These are phyloP conservation scores for Sebastiscus albofasciatus DNA, from an alignment of 2,797 vertebrate genomes.

Conservation along the genomic window DNA sequence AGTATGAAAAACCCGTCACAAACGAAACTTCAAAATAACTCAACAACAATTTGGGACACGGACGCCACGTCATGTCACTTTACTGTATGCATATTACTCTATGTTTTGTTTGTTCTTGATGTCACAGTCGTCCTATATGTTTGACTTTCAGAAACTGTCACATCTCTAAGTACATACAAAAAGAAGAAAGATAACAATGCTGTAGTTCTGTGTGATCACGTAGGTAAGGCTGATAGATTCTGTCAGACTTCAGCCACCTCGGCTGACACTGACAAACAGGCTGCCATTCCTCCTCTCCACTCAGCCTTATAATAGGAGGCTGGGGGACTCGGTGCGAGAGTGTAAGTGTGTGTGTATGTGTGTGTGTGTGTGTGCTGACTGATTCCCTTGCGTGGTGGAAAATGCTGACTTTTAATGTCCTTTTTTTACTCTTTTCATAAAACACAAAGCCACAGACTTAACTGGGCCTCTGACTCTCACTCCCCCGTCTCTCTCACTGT, in stretches of 20 bases:
- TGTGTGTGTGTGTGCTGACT: slow-evolving; percentile 26
- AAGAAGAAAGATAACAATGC: neutral
- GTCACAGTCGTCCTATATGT: neutral
- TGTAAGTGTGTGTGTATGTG: slow-evolving; percentile 29
- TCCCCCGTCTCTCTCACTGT: slow-evolving; percentile 64
- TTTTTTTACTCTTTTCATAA: slow-evolving; percentile 77
- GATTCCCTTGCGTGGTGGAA: slow-evolving; percentile 76
- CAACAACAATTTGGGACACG: neutral
- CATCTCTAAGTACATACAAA: neutral
- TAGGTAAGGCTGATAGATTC: neutral
- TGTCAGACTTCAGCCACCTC: slow-evolving; percentile 27
- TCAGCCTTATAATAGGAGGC: slow-evolving; percentile 76
- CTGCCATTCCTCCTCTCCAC: slow-evolving; percentile 73
- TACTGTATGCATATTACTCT: neutral
- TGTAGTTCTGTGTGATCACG: neutral
- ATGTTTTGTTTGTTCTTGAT: neutral
- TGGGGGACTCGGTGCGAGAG: slow-evolving; percentile 47
- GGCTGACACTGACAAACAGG: slow-evolving; percentile 45
- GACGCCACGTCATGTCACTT: neutral
- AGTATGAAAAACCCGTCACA: no score
- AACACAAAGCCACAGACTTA: slow-evolving; percentile 84
- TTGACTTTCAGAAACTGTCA: neutral
- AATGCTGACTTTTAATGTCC: slow-evolving; percentile 82
- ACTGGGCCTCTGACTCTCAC: slow-evolving; percentile 73
- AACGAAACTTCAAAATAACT: neutral